These are phyloP conservation scores for Stigmatopora nigra DNA, from an alignment of 2,113 vertebrate species.

Conservation along the genomic window DNA sequence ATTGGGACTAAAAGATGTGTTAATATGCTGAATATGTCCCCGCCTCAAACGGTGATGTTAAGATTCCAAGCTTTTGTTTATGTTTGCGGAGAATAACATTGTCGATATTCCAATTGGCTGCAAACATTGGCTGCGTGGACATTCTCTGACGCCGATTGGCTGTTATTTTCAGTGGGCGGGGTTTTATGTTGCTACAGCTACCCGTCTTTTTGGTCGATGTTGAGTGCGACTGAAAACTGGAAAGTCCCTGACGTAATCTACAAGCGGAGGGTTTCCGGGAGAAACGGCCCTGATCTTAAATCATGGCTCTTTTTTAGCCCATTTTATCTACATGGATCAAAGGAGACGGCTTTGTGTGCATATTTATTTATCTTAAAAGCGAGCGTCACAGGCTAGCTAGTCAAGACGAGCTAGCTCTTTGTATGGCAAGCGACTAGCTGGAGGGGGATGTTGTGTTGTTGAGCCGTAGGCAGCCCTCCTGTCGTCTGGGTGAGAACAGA, in stretches of 20 bases:
- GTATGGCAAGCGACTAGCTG: constrained; percentile 60
- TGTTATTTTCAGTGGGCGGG: constrained; percentile 26
- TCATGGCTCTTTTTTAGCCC: background rate
- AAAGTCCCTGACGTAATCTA: constrained; percentile 53
- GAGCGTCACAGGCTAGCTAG: constrained; percentile 31
- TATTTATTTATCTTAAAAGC: constrained; percentile 2
- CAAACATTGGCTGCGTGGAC: background rate
- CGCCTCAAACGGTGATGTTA: constrained; percentile 11
- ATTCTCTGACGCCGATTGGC: constrained; percentile 38
- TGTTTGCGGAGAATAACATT: constrained; percentile 36
- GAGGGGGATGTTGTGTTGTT: constrained; percentile 66
- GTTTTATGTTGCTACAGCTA: constrained; percentile 37
- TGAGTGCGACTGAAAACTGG: constrained; percentile 48
- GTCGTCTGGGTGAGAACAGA: constrained; percentile 49
- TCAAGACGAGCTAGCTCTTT: constrained; percentile 61
- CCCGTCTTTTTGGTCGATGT: constrained; percentile 49
- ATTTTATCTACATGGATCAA: background rate
- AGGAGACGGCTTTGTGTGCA: background rate
- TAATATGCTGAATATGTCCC: background rate
- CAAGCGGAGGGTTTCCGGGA: constrained; percentile 10
- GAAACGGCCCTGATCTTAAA: constrained; percentile 1
- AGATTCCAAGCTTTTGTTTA: constrained; percentile 42
- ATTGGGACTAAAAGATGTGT: background rate
- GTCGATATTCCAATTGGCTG: constrained; percentile 47
- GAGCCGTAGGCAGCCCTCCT: constrained; percentile 46